Conservation (phyloP, 2,797 vertebrate genomes). For the Capromys pilorides region DNA sequence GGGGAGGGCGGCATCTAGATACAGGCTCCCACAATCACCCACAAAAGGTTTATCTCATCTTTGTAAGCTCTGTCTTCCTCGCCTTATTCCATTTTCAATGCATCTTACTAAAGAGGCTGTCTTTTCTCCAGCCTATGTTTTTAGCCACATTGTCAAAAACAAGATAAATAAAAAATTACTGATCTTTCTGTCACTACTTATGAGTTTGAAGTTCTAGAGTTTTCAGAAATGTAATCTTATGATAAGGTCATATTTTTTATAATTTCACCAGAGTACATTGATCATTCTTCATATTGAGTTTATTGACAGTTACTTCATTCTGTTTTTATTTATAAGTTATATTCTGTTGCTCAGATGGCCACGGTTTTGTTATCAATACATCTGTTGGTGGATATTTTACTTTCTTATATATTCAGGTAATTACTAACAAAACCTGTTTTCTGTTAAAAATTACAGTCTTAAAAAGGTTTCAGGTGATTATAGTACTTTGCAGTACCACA, state of each 20-base stretch:
- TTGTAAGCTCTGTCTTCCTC: neutral
- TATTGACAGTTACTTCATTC: neutral
- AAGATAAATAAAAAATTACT: neutral
- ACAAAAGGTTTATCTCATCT: neutral
- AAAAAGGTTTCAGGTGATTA: neutral
- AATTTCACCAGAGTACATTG: neutral
- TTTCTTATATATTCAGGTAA: neutral
- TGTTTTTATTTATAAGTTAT: neutral
- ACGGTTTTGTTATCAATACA: neutral
- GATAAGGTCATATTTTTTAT: neutral
- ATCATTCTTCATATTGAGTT: neutral
- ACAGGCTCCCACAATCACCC: neutral
- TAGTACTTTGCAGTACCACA: too few species aligned
- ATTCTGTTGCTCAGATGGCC: neutral
- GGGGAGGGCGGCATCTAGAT: neutral
- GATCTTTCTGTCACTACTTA: neutral
- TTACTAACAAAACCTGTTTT: neutral
- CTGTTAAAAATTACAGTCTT: neutral
- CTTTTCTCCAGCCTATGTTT: neutral
- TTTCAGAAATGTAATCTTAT: neutral
- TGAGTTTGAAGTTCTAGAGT: neutral
- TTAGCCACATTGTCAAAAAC: neutral
- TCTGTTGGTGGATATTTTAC: neutral
- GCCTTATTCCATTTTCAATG: fast-evolving
- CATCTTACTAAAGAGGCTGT: neutral